phyloP scores from a whole-genome alignment of 2,113 vertebrate genomes.

The Coptodon rendalli region DNA sequence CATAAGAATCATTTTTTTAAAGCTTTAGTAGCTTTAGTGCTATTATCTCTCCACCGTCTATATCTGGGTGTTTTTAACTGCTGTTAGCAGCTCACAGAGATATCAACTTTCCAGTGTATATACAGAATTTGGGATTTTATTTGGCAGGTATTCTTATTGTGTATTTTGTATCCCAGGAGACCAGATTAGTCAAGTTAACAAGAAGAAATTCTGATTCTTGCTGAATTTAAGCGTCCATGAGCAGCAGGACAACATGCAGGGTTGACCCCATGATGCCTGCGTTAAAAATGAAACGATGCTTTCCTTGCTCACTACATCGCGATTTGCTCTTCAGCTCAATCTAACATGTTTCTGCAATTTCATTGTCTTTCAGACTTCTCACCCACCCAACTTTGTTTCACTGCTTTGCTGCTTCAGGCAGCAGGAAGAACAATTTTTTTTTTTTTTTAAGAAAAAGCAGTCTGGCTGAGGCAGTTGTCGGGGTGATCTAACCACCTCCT shows the following conservation, averaged over 20 bases:
- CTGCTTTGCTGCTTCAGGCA: constrained; percentile 27
- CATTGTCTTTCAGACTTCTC: neutral
- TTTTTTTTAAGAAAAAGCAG: neutral
- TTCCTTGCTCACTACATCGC: neutral
- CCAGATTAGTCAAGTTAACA: neutral
- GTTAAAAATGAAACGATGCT: neutral
- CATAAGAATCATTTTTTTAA: rapidly evolving
- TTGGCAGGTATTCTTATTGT: neutral
- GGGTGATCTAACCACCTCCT: constrained; percentile 48
- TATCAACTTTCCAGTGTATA: rapidly evolving
- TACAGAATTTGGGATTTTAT: neutral
- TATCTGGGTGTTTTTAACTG: neutral
- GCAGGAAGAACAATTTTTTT: neutral
- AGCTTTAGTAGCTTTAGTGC: neutral
- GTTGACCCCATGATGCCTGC: neutral
- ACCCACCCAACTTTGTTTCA: neutral
- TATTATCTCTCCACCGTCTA: neutral
- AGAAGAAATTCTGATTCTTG: neutral
- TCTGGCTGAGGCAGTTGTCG: constrained; percentile 28
- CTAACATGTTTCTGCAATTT: neutral
- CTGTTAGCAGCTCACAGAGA: neutral
- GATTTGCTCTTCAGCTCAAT: neutral
- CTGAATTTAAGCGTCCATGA: neutral
- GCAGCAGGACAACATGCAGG: neutral
- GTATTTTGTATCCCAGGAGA: neutral